Conservation (phyloP, 2,888 invertebrate species). For the Amblyteles armatorius region DNA sequence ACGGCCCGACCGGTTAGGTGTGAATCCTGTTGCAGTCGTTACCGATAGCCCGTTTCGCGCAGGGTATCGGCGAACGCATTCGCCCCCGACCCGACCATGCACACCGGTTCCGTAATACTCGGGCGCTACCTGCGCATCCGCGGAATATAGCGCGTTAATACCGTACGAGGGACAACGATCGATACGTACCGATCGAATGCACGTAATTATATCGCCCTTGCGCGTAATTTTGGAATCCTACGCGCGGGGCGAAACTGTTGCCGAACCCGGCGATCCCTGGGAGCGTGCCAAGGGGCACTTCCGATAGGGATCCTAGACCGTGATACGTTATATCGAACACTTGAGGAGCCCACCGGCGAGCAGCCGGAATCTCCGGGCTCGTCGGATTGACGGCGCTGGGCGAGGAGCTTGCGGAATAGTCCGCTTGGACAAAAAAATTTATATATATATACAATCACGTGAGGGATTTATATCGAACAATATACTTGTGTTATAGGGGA, state of each 20-base stretch:
- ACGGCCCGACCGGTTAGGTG: slow-evolving; percentile 30
- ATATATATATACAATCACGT: too few relatives aligned
- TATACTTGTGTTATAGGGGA: too few relatives aligned
- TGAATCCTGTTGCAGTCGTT: slow-evolving; percentile 28
- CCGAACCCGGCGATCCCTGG: neutral
- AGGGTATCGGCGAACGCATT: slow-evolving; percentile 5
- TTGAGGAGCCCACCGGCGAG: slow-evolving; percentile 9
- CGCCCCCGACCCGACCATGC: neutral
- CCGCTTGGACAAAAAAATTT: too few relatives aligned
- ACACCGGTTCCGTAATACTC: neutral
- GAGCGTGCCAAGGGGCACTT: slow-evolving; percentile 59
- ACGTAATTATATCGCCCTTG: slow-evolving; percentile 61
- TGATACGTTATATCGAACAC: slow-evolving; percentile 6
- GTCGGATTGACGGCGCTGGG: too few relatives aligned
- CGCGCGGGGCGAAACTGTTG: slow-evolving; percentile 47
- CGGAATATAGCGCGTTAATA: neutral
- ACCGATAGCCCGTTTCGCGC: neutral
- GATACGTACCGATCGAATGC: slow-evolving; percentile 39
- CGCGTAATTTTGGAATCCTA: slow-evolving; percentile 55
- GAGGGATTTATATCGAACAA: too few relatives aligned
- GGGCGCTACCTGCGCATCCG: neutral
- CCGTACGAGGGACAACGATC: neutral
- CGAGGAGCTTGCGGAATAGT: too few relatives aligned
- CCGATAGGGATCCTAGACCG: slow-evolving; percentile 27
- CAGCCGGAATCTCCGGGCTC: neutral